A percentile compares a stretch with the other conserved stretches of the same genome.
phyloP scores from a whole-genome alignment of 23 tunicate genomes.

The Halocynthia roretzi region DNA sequence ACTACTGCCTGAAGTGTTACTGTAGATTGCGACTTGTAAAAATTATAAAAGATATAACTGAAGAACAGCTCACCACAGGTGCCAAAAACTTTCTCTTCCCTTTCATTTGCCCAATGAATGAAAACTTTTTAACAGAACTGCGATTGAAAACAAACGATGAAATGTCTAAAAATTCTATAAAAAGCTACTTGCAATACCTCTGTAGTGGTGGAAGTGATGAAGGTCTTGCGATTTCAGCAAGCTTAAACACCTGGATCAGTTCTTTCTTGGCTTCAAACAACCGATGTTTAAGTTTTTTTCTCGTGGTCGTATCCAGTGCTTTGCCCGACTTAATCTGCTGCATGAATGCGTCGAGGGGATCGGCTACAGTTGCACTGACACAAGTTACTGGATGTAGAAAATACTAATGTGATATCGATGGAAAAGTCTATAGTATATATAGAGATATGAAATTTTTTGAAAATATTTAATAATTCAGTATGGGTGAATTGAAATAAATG shows the following conservation, averaged over 20 bases:
- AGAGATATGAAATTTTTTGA: background rate
- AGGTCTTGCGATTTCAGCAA: constrained; percentile 62
- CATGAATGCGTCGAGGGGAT: constrained; percentile 92
- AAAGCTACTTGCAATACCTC: constrained; percentile 20
- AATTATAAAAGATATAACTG: background rate
- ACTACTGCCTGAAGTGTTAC: too few relatives aligned
- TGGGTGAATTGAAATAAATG: too few relatives aligned
- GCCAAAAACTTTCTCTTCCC: constrained; percentile 49
- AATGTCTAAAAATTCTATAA: background rate
- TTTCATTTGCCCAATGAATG: constrained; percentile 72
- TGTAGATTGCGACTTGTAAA: too few relatives aligned
- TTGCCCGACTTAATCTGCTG: constrained; percentile 69
- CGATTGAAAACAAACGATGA: constrained; percentile 17
- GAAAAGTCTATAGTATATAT: background rate
- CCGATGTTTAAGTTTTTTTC: constrained; percentile 66
- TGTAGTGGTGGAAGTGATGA: constrained; percentile 49
- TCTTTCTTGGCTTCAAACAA: constrained; percentile 55
- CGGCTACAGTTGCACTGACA: constrained; percentile 35
- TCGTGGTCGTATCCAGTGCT: constrained; percentile 76
- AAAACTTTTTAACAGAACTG: constrained; percentile 29
- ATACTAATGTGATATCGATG: too few relatives aligned
- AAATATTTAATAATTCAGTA: too few relatives aligned
- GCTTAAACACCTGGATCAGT: constrained; percentile 37
- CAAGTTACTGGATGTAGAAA: constrained; percentile 17
- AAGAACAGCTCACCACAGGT: constrained; percentile 17